Conservation (phyloP, 1,140 invertebrate genomes). For the Bombus pyrosoma region DNA sequence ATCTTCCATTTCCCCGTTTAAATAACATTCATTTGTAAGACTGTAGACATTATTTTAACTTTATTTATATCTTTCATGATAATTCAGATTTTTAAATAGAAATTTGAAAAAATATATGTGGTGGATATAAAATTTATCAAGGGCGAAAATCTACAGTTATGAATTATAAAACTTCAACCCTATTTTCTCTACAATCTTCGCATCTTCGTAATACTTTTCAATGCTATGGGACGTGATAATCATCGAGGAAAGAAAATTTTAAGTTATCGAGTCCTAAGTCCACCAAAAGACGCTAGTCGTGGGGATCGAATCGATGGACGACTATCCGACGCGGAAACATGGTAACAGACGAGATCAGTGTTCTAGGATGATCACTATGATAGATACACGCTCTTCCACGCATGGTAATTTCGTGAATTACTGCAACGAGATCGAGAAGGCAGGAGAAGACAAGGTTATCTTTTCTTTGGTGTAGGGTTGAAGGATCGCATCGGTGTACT, state of each 20-base stretch:
- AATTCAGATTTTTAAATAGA: background rate
- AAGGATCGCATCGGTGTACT: slow-evolving; percentile 63
- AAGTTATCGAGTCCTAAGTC: background rate
- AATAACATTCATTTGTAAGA: background rate
- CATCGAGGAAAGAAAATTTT: background rate
- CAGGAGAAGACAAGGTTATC: slow-evolving; percentile 14
- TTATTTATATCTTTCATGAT: background rate
- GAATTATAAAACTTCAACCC: background rate
- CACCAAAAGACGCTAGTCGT: background rate
- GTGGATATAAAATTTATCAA: background rate
- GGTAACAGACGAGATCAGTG: background rate
- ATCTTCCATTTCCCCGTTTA: background rate
- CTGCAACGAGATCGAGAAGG: too few species aligned
- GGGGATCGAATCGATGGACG: background rate
- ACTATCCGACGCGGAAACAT: slow-evolving; percentile 9
- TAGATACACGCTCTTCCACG: slow-evolving; percentile 30
- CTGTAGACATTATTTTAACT: background rate
- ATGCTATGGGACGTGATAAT: background rate
- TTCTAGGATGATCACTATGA: background rate
- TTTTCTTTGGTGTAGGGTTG: slow-evolving; percentile 38
- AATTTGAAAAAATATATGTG: background rate
- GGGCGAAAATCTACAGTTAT: background rate
- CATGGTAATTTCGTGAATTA: slow-evolving; percentile 3
- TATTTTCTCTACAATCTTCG: background rate
- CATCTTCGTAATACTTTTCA: background rate